A percentile compares a stretch with the other conserved stretches of the same genome.
These are phyloP conservation scores for Didymodactylos carnosus DNA, from an alignment of 2,888 invertebrate species.

Conservation along the genomic window DNA sequence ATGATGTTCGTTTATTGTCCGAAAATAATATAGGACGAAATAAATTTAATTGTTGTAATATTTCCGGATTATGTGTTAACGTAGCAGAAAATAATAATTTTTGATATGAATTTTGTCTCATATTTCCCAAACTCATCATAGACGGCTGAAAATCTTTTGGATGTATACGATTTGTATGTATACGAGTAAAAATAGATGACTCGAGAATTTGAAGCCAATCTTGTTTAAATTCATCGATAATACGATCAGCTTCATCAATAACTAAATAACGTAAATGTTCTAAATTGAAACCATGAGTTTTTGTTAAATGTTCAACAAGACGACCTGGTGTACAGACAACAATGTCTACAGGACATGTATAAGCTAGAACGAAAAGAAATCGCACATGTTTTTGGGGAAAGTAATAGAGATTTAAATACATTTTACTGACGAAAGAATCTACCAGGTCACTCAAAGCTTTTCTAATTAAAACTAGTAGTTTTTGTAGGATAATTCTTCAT, in stretches of 20 bases:
- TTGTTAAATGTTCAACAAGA: constrained; percentile 68
- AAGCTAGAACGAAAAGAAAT: background rate
- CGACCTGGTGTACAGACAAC: constrained; percentile 79
- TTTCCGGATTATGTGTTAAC: constrained; percentile 82
- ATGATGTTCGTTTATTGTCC: constrained; percentile 18
- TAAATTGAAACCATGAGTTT: constrained; percentile 56
- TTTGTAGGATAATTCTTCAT: too few species aligned
- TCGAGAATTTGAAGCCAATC: constrained; percentile 71
- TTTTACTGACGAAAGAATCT: too few species aligned
- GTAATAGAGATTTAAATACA: too few species aligned
- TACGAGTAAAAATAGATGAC: constrained; percentile 24
- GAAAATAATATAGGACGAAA: constrained; percentile 76
- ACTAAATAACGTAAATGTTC: constrained; percentile 54
- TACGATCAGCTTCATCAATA: constrained; percentile 89
- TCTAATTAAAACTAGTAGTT: too few species aligned
- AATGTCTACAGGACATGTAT: constrained; percentile 45
- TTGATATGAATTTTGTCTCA: constrained; percentile 39
- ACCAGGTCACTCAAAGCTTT: too few species aligned
- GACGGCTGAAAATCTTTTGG: background rate
- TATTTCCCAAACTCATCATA: background rate
- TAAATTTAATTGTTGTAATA: constrained; percentile 62
- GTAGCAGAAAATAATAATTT: constrained; percentile 94
- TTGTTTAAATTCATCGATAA: constrained; percentile 71
- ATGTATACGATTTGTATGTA: constrained; percentile 18
- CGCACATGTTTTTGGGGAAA: background rate